phyloP scores from a whole-genome alignment of 1,140 invertebrate genomes.

The Nomia melanderi region DNA sequence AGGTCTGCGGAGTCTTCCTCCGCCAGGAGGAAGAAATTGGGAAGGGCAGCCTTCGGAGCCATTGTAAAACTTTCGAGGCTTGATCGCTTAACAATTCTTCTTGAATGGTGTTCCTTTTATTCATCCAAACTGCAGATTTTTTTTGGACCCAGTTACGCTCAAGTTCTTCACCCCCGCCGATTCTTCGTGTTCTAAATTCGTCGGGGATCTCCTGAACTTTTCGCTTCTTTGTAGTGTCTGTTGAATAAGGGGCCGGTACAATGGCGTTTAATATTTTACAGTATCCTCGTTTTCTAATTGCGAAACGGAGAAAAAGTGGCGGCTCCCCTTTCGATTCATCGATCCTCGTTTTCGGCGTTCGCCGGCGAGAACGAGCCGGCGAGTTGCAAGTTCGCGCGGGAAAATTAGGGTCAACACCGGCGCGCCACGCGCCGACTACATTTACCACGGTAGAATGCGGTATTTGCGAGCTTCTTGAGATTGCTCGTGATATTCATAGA shows the following conservation, averaged over 20 bases:
- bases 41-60: background rate
- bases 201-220: no score
- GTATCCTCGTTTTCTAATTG: no score
- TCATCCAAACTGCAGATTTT: no score
- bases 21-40: background rate
- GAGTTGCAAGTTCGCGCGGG: background rate
- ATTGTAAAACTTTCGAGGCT: background rate
- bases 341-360: background rate
- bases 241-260: no score
- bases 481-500: conserved; percentile 20
- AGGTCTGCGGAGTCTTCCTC: no score
- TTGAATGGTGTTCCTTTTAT: no score
- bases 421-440: background rate
- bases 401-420: conserved; percentile 37
- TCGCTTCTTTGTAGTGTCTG: no score
- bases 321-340: background rate
- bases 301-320: background rate
- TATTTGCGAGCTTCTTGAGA: conserved; percentile 18
- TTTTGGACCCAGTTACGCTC: no score
- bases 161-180: no score
- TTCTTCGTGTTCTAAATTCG: no score
- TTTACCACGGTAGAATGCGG: conserved; percentile 9
- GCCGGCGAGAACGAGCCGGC: background rate
- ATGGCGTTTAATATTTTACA: background rate
- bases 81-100: background rate